Conservation (phyloP, 2,888 invertebrate species). For the Gastracanthus pulcherrimus region DNA sequence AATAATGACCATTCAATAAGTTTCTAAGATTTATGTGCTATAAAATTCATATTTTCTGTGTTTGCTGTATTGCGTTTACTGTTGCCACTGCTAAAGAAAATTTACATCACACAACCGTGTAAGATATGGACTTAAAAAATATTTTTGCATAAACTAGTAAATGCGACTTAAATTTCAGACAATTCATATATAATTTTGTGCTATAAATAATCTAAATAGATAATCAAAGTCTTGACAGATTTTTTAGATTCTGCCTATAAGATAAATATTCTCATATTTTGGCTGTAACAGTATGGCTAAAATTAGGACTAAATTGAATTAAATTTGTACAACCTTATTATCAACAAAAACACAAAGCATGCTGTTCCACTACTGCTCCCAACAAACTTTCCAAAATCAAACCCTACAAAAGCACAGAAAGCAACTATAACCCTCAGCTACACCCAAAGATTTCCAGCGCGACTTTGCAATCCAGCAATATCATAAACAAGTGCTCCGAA, state of each 20-base stretch:
- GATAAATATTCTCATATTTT: background rate
- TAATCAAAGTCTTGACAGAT: background rate
- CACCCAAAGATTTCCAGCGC: background rate
- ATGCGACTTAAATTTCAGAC: background rate
- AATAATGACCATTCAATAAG: background rate
- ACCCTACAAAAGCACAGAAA: background rate
- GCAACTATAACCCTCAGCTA: background rate
- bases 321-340: background rate
- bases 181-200: background rate
- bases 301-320: background rate
- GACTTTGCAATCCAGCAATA: background rate
- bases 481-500: background rate
- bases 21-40: background rate
- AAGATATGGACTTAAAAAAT: background rate
- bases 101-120: background rate
- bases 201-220: background rate
- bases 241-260: background rate
- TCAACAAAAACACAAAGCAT: background rate
- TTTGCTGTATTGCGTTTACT: background rate
- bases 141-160: background rate
- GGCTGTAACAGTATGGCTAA: background rate
- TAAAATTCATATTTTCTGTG: too few relatives aligned
- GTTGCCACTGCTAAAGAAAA: background rate
- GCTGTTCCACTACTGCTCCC: background rate
- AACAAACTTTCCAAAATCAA: background rate